These are phyloP conservation scores for Stegostoma tigrinum DNA, from an alignment of 2,113 vertebrate species.

Conservation along the genomic window DNA sequence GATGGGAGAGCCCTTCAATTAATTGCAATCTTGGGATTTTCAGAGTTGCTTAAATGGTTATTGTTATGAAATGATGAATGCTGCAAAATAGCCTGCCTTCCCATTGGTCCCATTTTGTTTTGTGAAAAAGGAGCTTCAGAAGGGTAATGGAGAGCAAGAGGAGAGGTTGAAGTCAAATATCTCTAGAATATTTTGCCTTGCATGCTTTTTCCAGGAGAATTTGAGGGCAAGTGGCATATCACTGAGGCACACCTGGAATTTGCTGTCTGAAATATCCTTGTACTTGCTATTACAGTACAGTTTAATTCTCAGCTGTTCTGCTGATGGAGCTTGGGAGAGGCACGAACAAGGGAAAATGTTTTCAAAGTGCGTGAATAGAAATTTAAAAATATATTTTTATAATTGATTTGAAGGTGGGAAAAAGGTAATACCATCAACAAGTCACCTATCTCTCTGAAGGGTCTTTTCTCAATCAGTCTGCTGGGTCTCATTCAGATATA, in stretches of 20 bases:
- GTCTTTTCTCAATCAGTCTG: background rate
- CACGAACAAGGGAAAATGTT: background rate
- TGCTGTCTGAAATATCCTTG: background rate
- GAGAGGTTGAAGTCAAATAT: background rate
- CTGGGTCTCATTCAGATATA: background rate
- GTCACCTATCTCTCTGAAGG: background rate
- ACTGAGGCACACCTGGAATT: background rate
- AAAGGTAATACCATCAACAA: background rate
- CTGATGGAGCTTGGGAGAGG: background rate
- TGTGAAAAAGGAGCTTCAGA: background rate
- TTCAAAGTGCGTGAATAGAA: background rate
- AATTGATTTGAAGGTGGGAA: background rate
- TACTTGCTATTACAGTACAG: background rate
- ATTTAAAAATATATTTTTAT: background rate
- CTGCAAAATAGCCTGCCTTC: slow-evolving; percentile 11
- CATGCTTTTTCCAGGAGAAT: background rate
- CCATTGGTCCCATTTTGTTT: background rate
- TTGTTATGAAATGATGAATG: background rate
- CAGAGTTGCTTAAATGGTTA: background rate
- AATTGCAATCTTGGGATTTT: background rate
- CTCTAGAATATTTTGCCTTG: background rate
- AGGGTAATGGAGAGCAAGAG: background rate
- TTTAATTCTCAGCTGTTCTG: background rate
- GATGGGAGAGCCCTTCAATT: background rate
- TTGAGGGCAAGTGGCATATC: background rate